Evolutionary conservation across 2,113 vertebrate genomes (phyloP).

Genomic region (Albula glossodonta): DNA sequence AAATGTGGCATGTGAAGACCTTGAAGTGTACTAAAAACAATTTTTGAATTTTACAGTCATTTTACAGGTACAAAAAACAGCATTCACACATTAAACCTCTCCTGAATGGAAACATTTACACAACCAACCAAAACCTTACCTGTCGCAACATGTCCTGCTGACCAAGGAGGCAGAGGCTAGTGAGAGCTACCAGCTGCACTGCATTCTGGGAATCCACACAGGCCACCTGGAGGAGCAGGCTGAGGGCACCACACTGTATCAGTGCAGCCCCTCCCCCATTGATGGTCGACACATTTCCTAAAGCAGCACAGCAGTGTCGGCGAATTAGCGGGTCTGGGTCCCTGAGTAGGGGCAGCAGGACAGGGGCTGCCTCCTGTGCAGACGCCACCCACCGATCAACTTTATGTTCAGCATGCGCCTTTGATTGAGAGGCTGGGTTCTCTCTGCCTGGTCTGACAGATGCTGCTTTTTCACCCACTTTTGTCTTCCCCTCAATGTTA

Average conservation of each 20-base stretch:
- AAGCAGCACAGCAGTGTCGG: constrained; percentile 59
- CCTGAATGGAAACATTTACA: too few species aligned
- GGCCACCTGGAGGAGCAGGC: constrained; percentile 56
- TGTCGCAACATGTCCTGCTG: constrained; percentile 53
- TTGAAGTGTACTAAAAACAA: too few species aligned
- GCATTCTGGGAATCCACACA: constrained; percentile 61
- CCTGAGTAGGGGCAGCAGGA: constrained; percentile 50
- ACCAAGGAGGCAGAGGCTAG: constrained; percentile 57
- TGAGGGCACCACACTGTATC: constrained; percentile 45
- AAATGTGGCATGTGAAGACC: too few species aligned
- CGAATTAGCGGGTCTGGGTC: constrained; percentile 66
- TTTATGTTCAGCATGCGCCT: constrained; percentile 26
- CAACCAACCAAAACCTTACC: constrained; percentile 48
- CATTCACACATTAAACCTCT: too few species aligned
- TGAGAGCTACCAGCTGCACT: constrained; percentile 63
- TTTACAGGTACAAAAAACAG: too few species aligned
- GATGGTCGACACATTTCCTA: constrained; percentile 58
- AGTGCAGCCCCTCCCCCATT: constrained; percentile 44
- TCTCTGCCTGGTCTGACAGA: neutral
- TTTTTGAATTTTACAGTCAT: too few species aligned
- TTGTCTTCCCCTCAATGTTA: constrained; percentile 11
- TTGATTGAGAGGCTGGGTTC: constrained; percentile 1
- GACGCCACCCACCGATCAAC: constrained; percentile 54
- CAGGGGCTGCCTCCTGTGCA: constrained; percentile 45
- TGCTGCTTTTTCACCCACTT: constrained; percentile 25